Evolutionary conservation across 2,113 vertebrate species (phyloP), one percentile per base, ranked within the genome.

Genomic region (Perccottus glenii): DNA sequence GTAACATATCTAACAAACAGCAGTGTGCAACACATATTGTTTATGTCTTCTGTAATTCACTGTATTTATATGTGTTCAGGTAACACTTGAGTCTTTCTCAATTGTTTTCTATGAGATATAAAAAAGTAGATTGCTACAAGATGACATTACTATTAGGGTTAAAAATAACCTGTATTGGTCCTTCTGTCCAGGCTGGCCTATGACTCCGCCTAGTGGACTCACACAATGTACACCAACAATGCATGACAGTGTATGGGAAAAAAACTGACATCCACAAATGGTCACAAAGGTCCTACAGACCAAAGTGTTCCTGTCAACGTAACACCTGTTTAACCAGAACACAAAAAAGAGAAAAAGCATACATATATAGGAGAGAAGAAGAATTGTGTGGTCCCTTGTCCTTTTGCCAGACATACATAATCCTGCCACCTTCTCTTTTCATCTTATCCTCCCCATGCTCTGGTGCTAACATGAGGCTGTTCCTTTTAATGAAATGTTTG

Each of bases 111-210:
- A 80, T 70, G 68, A 71, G 55, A 60, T 49, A 6, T 60, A 73
- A 49, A 70, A 58, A 46, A 69, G 77, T 64, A 11, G 9, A 73
- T 60, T 56, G n/a, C n/a, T n/a, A n/a, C 65, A 56, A 66, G 57
- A 63, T 72, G 55, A 73, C 45, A 63, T 70, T 82, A 78, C 69
- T 75, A 82, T 32, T 11, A 62, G n/a, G n/a, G n/a, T 89, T 86
- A 87, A 80, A 68, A 85, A 89, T 87, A 73, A 50, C 60, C 56
- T 64, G 69, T 65, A 87, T 87, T 82, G 85, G 72, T 64, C 66
- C 44, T 52, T 66, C 33, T 32, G 49, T 60, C 64, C 47, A 45
- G 16, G 64, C 40, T 60, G 60, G 60, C 46, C 71, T 71, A 73
- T 56, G 43, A 67, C 85, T 81, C 80, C 60, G 53, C 58, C 75